Evolutionary conservation across 2,888 invertebrate genomes (phyloP), one percentile per base, ranked within the genome.

Genomic region (Rotaria magnacalcarata): DNA sequence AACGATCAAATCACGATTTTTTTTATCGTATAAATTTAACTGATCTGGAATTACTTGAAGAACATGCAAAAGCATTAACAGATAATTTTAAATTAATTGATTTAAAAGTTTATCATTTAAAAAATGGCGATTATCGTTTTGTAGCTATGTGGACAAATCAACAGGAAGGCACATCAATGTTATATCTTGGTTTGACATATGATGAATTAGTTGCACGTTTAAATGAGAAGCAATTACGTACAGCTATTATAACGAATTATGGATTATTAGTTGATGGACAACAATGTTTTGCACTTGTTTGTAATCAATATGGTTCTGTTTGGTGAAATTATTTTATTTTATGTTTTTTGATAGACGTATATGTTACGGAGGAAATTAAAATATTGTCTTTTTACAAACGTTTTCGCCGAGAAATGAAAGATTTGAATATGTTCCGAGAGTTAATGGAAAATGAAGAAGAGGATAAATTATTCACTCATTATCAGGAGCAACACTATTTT

Each of bases 31-130:
- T 47, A n/a, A 47, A 80, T 80, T n/a, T 80, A 47, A 80, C 43
- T 11, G 80, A 80, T 47, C 24, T 41, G 24, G 47, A 80, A 47
- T 47, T 80, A n/a, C 80, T 80, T 47, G 47, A 47, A 80, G 80
- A 80, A 80, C 80, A 80, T 80, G 14, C 80, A n/a, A 47, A 80
- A 80, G 47, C 47, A 47, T 80, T 80, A 16, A 80, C 21, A 14
- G 47, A 80, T 47, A 80, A 80, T 80, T 47, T 19, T 24, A 80
- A 80, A 47, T 47, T 80, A 80, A 41, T 47, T 80, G 47, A 80
- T 80, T 80, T 80, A 47, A 80, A 80, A 80, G 80, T 47, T n/a
- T 80, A 80, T 80, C 80, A 80, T 80, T n/a, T 80, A n/a, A 47
- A 47, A n/a, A 80, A 80, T 47, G 80, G 80, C n/a, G 80, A 80